A percentile compares a stretch with the other conserved stretches of the same genome.
These are phyloP conservation scores for Bombus soroeensis DNA, from an alignment of 1,140 invertebrate species.

Conservation along the genomic window DNA sequence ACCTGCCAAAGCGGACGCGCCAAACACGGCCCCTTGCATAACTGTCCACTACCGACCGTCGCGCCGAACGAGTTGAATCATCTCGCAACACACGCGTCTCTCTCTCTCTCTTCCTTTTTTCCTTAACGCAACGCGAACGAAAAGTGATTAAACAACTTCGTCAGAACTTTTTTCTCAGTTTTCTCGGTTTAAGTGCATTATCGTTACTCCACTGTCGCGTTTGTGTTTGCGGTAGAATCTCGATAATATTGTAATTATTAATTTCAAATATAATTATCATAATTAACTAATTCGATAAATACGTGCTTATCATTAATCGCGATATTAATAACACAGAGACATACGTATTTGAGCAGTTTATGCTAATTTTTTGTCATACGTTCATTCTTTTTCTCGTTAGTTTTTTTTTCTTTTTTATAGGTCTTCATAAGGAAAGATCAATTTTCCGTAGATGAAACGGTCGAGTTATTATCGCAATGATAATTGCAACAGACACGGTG, in stretches of 20 bases:
- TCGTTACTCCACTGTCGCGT: too few relatives aligned
- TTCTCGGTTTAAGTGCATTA: too few relatives aligned
- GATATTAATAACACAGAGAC: too few relatives aligned
- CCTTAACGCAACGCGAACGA: background rate
- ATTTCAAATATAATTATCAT: too few relatives aligned
- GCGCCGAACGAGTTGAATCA: background rate
- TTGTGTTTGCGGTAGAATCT: too few relatives aligned
- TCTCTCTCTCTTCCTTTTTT: background rate
- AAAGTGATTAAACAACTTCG: background rate
- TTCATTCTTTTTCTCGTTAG: too few relatives aligned
- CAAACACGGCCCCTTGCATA: constrained; percentile 69
- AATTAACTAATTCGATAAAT: too few relatives aligned
- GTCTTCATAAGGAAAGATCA: background rate
- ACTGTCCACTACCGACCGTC: constrained; percentile 31
- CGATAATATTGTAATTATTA: too few relatives aligned
- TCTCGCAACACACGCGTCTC: background rate
- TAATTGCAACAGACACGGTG: background rate
- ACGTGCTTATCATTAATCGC: too few relatives aligned
- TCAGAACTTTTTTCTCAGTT: background rate
- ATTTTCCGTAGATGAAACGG: background rate
- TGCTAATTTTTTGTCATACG: too few relatives aligned
- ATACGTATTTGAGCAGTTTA: too few relatives aligned
- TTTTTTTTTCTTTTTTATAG: background rate
- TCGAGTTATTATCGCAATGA: too few relatives aligned
- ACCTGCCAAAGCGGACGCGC: constrained; percentile 65